phyloP scores from a whole-genome alignment of 1,140 invertebrate genomes.

The Drosophila burlai region DNA sequence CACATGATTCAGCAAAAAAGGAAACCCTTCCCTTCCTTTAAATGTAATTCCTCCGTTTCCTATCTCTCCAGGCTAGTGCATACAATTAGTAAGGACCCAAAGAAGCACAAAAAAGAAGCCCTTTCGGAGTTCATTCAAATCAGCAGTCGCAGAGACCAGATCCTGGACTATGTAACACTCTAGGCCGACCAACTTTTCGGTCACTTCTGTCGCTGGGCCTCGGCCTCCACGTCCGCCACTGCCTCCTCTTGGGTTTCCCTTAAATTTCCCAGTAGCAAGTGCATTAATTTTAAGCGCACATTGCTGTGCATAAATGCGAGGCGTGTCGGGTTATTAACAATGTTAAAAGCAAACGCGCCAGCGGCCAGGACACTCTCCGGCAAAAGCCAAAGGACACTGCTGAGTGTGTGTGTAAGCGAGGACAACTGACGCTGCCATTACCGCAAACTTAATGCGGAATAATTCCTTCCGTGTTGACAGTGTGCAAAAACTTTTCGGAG shows the following conservation, averaged over 20 bases:
- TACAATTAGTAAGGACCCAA: constrained; percentile 68
- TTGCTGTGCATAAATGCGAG: constrained; percentile 79
- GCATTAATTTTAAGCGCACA: constrained; percentile 82
- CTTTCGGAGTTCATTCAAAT: constrained; percentile 33
- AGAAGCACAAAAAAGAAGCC: constrained; percentile 15
- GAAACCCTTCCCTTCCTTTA: neutral
- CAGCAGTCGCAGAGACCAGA: constrained; percentile 25
- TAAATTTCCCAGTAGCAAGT: constrained; percentile 54
- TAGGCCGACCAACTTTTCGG: constrained; percentile 59
- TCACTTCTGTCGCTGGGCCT: constrained; percentile 58
- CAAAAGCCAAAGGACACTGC: constrained; percentile 31
- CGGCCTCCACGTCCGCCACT: constrained; percentile 9
- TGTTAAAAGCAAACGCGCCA: constrained; percentile 74
- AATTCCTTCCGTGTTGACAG: constrained; percentile 82
- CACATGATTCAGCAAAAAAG: constrained; percentile 18
- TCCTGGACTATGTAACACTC: constrained; percentile 18
- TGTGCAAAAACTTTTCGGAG: constrained; percentile 75
- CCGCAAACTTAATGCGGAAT: constrained; percentile 82
- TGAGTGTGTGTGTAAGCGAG: constrained; percentile 15
- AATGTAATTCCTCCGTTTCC: neutral
- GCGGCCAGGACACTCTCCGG: constrained; percentile 50
- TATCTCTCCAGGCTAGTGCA: constrained; percentile 26
- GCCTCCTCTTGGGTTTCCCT: neutral
- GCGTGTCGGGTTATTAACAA: constrained; percentile 82
- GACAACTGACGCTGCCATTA: constrained; percentile 66